Evolutionary conservation across 2,113 vertebrate genomes (phyloP).

Genomic region (Scytalopus superciliaris): DNA sequence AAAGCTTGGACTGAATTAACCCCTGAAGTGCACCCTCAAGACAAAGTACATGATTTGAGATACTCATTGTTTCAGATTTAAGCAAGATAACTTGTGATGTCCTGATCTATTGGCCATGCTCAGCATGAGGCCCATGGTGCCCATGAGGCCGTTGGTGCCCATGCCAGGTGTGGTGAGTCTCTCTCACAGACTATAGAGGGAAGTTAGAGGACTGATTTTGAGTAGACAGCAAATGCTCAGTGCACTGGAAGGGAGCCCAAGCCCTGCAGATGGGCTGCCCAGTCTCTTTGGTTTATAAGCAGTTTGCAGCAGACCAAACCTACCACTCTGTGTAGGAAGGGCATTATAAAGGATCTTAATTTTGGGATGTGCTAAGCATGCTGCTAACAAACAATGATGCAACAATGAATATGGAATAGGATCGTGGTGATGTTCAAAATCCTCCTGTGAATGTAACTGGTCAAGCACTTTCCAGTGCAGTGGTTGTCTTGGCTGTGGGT

Average conservation of each 20-base stretch:
- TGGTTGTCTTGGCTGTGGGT: not conserved
- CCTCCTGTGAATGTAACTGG: fast-evolving
- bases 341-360: not conserved
- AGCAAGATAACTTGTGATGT: not conserved
- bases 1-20: not conserved
- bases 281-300: not conserved
- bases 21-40: fast-evolving
- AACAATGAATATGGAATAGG: not conserved
- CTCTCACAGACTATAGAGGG: not conserved
- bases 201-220: not conserved
- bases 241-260: not conserved
- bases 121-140: not conserved
- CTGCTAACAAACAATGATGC: not conserved
- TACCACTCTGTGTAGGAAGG: not conserved
- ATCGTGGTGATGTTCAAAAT: fast-evolving
- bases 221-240: not conserved
- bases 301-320: not conserved
- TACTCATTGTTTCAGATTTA: not conserved
- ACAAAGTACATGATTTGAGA: not conserved
- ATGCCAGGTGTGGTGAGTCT: not conserved
- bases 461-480: not conserved
- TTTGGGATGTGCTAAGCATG: not conserved
- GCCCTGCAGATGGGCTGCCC: not conserved
- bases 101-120: not conserved
- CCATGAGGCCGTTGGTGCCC: fast-evolving